Conservation (phyloP, 2,113 vertebrate species). For the Grammomys dolichurus region DNA sequence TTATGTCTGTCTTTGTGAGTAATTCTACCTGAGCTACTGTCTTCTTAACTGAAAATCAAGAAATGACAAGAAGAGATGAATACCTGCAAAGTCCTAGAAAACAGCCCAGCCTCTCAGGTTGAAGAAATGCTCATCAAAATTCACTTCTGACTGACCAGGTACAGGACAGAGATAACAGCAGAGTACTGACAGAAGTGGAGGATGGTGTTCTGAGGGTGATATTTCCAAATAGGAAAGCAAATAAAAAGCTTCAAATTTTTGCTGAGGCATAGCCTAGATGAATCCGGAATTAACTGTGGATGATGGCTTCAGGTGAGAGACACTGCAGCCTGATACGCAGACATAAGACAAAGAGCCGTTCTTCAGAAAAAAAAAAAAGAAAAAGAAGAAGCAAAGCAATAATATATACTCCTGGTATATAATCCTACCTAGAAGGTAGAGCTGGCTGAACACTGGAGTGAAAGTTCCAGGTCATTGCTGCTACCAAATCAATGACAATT, state of each 20-base stretch:
- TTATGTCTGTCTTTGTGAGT: conserved; percentile 25
- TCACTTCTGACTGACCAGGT: not conserved
- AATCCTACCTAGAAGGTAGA: conserved; percentile 10
- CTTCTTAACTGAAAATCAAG: conserved; percentile 21
- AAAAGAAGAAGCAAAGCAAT: not conserved
- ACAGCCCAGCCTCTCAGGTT: not conserved
- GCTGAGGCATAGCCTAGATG: not conserved
- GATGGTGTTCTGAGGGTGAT: not conserved
- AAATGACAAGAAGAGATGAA: conserved; percentile 50
- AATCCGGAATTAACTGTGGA: conserved; percentile 28
- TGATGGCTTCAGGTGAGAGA: conserved; percentile 22
- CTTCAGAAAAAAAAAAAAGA: not conserved
- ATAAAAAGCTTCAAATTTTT: conserved; percentile 49
- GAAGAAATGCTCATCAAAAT: conserved; percentile 25
- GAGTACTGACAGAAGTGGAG: not conserved
- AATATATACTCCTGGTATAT: not conserved
- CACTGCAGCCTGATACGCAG: not conserved
- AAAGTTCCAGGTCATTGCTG: conserved; percentile 1
- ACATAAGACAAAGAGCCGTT: not conserved
- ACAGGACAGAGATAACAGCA: not conserved
- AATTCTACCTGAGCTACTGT: conserved; percentile 11
- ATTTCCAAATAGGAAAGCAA: not conserved
- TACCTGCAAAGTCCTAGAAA: conserved; percentile 43
- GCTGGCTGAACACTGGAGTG: not conserved
- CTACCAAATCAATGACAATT: conserved; percentile 2